Percentiles rank a stretch among this genome's conserved stretches.
phyloP scores from a whole-genome alignment of 92 coral and sea anemone species.

The Epizoanthus fatuus region DNA sequence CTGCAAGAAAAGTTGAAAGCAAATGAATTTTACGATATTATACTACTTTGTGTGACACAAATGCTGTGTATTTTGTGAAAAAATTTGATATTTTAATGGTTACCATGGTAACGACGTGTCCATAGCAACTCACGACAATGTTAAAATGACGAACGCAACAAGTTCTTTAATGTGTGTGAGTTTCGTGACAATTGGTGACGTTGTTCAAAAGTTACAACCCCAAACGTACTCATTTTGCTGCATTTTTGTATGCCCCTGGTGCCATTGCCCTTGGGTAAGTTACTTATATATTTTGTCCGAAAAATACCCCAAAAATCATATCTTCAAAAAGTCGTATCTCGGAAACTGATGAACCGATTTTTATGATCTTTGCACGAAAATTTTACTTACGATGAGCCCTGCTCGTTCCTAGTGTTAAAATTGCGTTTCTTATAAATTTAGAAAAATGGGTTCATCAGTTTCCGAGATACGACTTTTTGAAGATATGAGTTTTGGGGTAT shows the following conservation, averaged over 20 bases:
- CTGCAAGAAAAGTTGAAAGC: slow-evolving; percentile 4
- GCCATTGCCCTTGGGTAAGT: slow-evolving; percentile 15
- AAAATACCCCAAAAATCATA: slow-evolving; percentile 22
- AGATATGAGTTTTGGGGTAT: slow-evolving; percentile 19
- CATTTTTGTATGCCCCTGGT: slow-evolving; percentile 6
- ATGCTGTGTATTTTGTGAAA: neutral
- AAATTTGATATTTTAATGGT: slow-evolving; percentile 3
- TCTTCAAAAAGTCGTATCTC: slow-evolving; percentile 7
- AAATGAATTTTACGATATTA: neutral
- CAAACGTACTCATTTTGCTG: slow-evolving; percentile 19
- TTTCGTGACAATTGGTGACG: slow-evolving; percentile 23
- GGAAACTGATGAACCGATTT: slow-evolving; percentile 1
- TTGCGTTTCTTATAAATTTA: neutral
- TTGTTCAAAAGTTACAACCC: slow-evolving; percentile 17
- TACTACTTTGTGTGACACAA: neutral
- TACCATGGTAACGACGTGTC: slow-evolving; percentile 24
- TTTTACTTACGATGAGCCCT: slow-evolving; percentile 2
- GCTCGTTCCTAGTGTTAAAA: slow-evolving; percentile 10
- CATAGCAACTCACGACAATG: slow-evolving; percentile 18
- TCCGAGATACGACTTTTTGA: slow-evolving; percentile 1
- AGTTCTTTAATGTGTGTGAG: slow-evolving; percentile 10
- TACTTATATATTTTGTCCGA: slow-evolving; percentile 7
- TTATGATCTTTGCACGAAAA: slow-evolving; percentile 18
- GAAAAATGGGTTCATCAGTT: slow-evolving; percentile 7
- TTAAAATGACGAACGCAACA: slow-evolving; percentile 10